phyloP scores from a whole-genome alignment of 2,888 invertebrate genomes.

The Alcis repandata region DNA sequence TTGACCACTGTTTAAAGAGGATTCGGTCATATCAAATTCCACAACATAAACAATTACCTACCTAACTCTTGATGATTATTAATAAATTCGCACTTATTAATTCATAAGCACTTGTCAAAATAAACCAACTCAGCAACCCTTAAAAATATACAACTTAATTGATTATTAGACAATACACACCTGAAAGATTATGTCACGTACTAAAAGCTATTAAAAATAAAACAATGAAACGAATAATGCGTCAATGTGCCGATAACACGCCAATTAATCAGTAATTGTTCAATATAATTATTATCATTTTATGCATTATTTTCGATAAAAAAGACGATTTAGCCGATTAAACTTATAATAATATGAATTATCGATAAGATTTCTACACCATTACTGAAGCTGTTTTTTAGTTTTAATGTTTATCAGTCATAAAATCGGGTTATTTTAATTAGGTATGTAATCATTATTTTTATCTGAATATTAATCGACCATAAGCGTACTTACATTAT shows the following conservation, averaged over 20 bases:
- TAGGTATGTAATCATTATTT: constrained; percentile 14
- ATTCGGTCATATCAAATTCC: no score
- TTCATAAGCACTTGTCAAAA: background rate
- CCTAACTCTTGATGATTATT: no score
- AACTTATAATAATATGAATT: constrained; percentile 33
- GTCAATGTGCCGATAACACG: constrained; percentile 50
- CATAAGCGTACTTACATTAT: constrained; percentile 3
- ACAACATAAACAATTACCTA: no score
- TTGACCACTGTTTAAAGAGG: no score
- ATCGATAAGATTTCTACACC: constrained; percentile 34
- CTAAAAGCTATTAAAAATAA: constrained; percentile 55
- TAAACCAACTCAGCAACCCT: background rate
- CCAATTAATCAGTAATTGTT: constrained; percentile 56
- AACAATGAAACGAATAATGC: constrained; percentile 46
- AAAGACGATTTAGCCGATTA: constrained; percentile 33
- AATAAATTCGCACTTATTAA: background rate
- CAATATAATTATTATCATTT: constrained; percentile 49
- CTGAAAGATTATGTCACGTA: constrained; percentile 32
- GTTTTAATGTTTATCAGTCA: constrained; percentile 13
- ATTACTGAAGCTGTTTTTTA: constrained; percentile 23
- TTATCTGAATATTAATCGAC: background rate
- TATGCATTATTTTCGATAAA: constrained; percentile 49
- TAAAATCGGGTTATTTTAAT: constrained; percentile 23
- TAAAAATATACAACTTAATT: constrained; percentile 9
- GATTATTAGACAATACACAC: constrained; percentile 12